A percentile compares a stretch with the other conserved stretches of the same genome.
phyloP scores from a whole-genome alignment of 2,888 invertebrate genomes.

The Ptilodon capucinus region DNA sequence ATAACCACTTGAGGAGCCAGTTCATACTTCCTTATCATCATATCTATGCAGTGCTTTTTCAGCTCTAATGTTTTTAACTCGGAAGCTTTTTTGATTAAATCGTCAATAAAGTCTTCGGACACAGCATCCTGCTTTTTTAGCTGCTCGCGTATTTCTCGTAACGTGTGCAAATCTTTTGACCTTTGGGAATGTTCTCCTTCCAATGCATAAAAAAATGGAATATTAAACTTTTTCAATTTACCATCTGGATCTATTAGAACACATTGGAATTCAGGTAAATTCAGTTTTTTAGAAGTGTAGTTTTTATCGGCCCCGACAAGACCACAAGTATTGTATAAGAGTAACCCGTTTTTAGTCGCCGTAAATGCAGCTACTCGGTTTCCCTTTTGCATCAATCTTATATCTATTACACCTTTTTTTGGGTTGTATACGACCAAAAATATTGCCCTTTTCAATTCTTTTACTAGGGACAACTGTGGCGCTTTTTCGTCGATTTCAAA shows the following conservation, averaged over 20 bases:
- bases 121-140: conserved; percentile 82
- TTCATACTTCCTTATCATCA: conserved; percentile 85
- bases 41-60: conserved; percentile 87
- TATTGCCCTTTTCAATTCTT: conserved; percentile 84
- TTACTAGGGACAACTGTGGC: conserved; percentile 64
- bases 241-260: conserved; percentile 93
- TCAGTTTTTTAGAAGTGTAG: conserved; percentile 79
- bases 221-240: conserved; percentile 89
- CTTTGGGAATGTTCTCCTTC: conserved; percentile 94
- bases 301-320: conserved; percentile 87
- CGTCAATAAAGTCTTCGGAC: conserved; percentile 73
- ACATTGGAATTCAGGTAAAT: conserved; percentile 86
- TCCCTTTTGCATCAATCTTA: conserved; percentile 95
- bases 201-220: conserved; percentile 96
- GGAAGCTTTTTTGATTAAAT: conserved; percentile 80
- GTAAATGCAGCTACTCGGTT: conserved; percentile 95
- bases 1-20: conserved; percentile 84
- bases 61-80: conserved; percentile 88
- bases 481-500: conserved; percentile 72
- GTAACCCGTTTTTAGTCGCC: conserved; percentile 91
- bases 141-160: conserved; percentile 88
- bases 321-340: conserved; percentile 91
- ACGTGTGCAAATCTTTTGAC: conserved; percentile 93
- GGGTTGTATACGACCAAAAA: conserved; percentile 97
- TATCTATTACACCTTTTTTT: conserved; percentile 95